Conservation (phyloP, 2,888 invertebrate genomes). For the Clunio marinus region DNA sequence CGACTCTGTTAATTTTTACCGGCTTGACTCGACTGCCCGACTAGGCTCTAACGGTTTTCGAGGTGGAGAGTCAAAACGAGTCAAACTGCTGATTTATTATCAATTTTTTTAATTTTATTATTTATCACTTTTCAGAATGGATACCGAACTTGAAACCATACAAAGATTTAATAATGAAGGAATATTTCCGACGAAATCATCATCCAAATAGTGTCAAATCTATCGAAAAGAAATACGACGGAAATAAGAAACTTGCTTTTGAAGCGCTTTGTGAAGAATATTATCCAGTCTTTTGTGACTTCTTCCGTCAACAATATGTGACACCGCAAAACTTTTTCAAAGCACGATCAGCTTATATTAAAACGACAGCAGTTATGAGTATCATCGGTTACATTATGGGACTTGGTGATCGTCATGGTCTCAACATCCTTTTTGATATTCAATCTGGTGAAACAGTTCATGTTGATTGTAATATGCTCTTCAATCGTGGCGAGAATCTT, state of each 20-base stretch:
- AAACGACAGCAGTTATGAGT: constrained; percentile 95
- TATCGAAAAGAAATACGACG: too few relatives aligned
- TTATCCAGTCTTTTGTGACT: neutral
- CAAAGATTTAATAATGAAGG: neutral
- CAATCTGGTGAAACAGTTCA: constrained; percentile 92
- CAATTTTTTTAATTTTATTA: too few relatives aligned
- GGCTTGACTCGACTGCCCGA: too few relatives aligned
- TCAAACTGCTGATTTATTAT: too few relatives aligned
- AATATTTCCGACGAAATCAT: neutral
- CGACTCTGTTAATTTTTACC: too few relatives aligned
- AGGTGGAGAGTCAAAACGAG: too few relatives aligned
- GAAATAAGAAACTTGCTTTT: neutral
- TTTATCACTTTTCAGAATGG: constrained; percentile 66
- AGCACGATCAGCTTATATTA: constrained; percentile 73
- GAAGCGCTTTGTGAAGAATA: neutral
- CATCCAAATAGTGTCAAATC: neutral
- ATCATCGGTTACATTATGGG: constrained; percentile 58
- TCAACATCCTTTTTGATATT: constrained; percentile 91
- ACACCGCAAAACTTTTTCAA: constrained; percentile 73
- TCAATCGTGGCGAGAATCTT: constrained; percentile 70
- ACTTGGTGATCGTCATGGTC: constrained; percentile 93
- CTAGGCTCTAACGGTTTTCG: too few relatives aligned
- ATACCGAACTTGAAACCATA: constrained; percentile 79
- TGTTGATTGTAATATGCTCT: constrained; percentile 97
- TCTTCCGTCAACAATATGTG: constrained; percentile 66